Percentiles rank a stretch among this genome's conserved stretches.
Conservation (phyloP, 2,888 invertebrate species). For the Leptopilina myrica region DNA sequence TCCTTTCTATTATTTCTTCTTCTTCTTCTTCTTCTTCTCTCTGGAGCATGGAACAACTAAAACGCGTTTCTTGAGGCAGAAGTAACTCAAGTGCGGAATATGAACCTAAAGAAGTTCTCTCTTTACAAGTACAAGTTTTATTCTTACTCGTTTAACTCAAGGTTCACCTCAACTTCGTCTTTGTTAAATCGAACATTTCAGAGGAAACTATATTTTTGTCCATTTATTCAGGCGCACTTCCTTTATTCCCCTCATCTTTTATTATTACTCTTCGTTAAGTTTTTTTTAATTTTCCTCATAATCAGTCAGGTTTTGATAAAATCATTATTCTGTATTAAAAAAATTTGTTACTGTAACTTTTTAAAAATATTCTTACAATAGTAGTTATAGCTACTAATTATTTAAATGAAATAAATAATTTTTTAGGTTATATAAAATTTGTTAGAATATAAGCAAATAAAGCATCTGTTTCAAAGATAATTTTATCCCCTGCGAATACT, state of each 20-base stretch:
- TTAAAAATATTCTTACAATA: too few relatives aligned
- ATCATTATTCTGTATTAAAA: too few relatives aligned
- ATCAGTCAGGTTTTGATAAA: too few relatives aligned
- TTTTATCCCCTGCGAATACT: too few relatives aligned
- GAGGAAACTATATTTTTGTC: background rate
- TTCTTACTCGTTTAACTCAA: constrained; percentile 47
- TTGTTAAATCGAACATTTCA: constrained; percentile 42
- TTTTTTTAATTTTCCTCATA: too few relatives aligned
- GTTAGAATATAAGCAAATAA: too few relatives aligned
- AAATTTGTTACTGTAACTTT: too few relatives aligned
- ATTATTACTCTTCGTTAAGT: too few relatives aligned
- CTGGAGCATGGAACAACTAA: constrained; percentile 1
- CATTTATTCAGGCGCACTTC: background rate
- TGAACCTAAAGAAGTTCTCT: constrained; percentile 46
- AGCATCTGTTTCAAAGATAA: too few relatives aligned
- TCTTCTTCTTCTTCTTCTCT: background rate
- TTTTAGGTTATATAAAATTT: too few relatives aligned
- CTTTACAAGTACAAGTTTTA: constrained; percentile 44
- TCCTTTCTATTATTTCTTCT: background rate
- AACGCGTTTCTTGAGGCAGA: constrained; percentile 25
- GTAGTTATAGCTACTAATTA: too few relatives aligned
- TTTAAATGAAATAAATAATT: too few relatives aligned
- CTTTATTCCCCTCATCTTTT: background rate
- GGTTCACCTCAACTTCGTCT: constrained; percentile 51
- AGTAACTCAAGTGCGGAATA: constrained; percentile 50